Conservation (phyloP, 2,113 vertebrate genomes). For the Aldabrachelys gigantea region DNA sequence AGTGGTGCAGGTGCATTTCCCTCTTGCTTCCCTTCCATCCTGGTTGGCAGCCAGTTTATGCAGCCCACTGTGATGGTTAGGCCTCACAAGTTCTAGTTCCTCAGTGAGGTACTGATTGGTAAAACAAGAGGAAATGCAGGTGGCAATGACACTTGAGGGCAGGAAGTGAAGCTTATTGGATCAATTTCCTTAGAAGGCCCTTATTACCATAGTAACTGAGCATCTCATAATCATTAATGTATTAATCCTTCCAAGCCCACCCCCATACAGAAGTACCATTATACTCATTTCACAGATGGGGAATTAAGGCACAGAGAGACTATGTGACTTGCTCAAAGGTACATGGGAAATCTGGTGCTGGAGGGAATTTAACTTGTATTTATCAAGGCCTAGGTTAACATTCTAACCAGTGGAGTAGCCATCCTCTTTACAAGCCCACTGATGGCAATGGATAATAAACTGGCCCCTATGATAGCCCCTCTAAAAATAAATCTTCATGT, state of each 20-base stretch:
- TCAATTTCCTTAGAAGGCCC: neutral
- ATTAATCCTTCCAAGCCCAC: neutral
- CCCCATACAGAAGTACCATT: neutral
- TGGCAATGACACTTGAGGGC: neutral
- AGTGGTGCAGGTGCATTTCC: neutral
- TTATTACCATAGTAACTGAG: neutral
- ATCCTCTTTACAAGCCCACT: neutral
- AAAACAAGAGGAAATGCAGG: neutral
- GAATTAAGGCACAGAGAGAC: neutral
- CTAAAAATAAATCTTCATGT: neutral
- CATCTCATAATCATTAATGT: neutral
- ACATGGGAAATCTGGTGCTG: neutral
- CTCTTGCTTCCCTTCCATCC: no score
- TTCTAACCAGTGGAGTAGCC: neutral
- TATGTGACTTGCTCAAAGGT: neutral
- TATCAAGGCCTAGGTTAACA: neutral
- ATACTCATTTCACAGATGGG: neutral
- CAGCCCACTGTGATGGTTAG: neutral
- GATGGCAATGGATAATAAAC: neutral
- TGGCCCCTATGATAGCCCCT: conserved; percentile 1
- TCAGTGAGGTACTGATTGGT: neutral
- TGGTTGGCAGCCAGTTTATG: neutral
- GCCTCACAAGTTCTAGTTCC: neutral
- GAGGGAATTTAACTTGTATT: neutral
- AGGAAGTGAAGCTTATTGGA: neutral